Conservation (phyloP, 2,888 invertebrate species). For the Portevinia maculata region DNA sequence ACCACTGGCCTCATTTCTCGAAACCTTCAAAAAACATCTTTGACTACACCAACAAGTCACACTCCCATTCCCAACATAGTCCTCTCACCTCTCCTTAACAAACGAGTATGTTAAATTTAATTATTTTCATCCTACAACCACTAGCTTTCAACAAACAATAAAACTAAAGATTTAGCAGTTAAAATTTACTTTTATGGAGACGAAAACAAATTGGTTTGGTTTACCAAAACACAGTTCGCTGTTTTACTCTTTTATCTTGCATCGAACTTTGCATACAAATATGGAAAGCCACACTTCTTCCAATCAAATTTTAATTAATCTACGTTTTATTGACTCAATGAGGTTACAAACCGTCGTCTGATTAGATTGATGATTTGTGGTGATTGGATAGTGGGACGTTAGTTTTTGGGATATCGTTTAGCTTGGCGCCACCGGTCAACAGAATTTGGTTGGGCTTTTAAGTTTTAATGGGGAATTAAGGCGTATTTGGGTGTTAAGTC, state of each 20-base stretch:
- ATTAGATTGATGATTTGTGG: background rate
- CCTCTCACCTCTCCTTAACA: background rate
- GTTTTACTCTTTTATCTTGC: slow-evolving; percentile 57
- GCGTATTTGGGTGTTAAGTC: background rate
- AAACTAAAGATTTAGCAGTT: slow-evolving; percentile 18
- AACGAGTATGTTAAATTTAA: background rate
- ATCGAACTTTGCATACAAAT: slow-evolving; percentile 30
- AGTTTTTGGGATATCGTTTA: background rate
- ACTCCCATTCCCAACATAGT: too few species aligned
- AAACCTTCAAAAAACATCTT: too few species aligned
- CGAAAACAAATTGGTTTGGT: slow-evolving; percentile 52
- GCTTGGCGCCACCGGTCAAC: background rate
- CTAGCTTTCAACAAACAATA: background rate
- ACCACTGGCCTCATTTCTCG: too few species aligned
- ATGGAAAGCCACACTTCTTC: slow-evolving; percentile 28
- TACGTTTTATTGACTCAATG: background rate
- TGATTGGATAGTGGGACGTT: slow-evolving; percentile 1
- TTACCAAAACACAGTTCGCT: slow-evolving; percentile 33
- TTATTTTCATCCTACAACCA: background rate
- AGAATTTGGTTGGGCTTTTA: background rate
- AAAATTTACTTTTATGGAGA: slow-evolving; percentile 46
- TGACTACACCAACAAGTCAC: too few species aligned
- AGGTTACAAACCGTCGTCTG: background rate
- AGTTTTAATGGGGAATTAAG: background rate
- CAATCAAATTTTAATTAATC: slow-evolving; percentile 12